Percentiles rank a stretch among this genome's conserved stretches.
Evolutionary conservation across 2,797 vertebrate genomes (phyloP).

Genomic region (Margarornis squamiger): DNA sequence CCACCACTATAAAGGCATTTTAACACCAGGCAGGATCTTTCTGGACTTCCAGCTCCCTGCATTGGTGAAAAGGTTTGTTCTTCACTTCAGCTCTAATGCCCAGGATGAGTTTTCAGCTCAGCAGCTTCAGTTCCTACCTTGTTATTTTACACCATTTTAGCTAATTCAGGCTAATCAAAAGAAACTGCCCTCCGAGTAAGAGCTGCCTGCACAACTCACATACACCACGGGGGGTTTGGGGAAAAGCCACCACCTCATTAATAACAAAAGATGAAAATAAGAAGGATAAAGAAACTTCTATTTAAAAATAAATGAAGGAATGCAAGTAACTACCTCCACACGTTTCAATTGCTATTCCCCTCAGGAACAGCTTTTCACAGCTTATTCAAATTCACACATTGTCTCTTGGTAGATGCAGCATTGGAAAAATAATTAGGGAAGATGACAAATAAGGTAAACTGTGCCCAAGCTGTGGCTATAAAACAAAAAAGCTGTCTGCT

Average conservation of each 20-base stretch:
- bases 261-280: not conserved
- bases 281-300: not conserved
- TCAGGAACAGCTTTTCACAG: slow-evolving; percentile 11
- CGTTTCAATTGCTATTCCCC: not conserved
- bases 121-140: not conserved
- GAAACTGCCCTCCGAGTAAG: not conserved
- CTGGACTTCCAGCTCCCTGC: not conserved
- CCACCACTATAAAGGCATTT: not conserved
- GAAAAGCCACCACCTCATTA: not conserved
- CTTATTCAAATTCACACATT: not conserved
- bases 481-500: slow-evolving; percentile 19
- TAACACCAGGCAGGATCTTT: not conserved
- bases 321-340: not conserved
- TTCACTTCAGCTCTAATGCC: not conserved
- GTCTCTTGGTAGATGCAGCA: slow-evolving; percentile 7
- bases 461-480: not conserved
- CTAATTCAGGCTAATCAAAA: not conserved
- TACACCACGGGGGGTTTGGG: accelerated
- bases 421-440: slow-evolving; percentile 54
- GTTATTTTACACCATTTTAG: not conserved
- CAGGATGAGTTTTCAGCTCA: not conserved
- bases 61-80: not conserved
- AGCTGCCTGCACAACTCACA: not conserved
- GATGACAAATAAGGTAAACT: slow-evolving; percentile 58
- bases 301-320: not conserved